These are phyloP conservation scores for Actenoides lindsayi DNA, from an alignment of 2,113 vertebrate species.

Conservation along the genomic window DNA sequence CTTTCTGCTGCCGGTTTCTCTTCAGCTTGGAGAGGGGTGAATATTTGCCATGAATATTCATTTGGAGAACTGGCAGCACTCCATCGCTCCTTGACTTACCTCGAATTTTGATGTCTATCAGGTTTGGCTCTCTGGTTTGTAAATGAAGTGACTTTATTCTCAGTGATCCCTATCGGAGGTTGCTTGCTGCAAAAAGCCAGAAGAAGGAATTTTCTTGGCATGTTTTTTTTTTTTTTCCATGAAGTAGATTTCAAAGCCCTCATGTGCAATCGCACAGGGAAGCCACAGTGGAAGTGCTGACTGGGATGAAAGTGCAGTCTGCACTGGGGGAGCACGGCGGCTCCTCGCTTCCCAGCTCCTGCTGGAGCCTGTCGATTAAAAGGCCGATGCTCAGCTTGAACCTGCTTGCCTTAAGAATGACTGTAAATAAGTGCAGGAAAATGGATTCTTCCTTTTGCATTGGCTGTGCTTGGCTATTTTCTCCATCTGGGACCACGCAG, in stretches of 20 bases:
- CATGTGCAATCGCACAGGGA: not conserved
- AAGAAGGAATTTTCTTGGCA: constrained; percentile 4
- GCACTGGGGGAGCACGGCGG: not conserved
- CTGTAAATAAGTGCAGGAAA: not conserved
- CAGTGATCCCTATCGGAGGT: not conserved
- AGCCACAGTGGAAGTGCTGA: not conserved
- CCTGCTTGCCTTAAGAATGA: not conserved
- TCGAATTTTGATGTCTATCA: not conserved
- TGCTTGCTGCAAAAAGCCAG: not conserved
- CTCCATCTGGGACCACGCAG: not conserved
- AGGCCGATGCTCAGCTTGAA: not conserved
- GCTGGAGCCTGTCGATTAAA: not conserved
- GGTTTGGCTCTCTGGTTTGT: not conserved
- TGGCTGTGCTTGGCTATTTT: accelerated
- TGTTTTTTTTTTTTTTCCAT: accelerated
- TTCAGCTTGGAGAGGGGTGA: not conserved
- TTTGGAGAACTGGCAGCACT: not conserved
- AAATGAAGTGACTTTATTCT: constrained; percentile 12
- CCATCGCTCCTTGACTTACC: not conserved
- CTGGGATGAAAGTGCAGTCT: not conserved
- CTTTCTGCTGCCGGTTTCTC: constrained; percentile 19
- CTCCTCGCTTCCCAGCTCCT: not conserved
- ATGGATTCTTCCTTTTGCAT: not conserved
- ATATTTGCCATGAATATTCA: constrained; percentile 22
- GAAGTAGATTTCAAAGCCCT: not conserved